Base-by-base conservation (phyloP, 2,888 invertebrate genomes). In the Theretra japonica region DNA sequence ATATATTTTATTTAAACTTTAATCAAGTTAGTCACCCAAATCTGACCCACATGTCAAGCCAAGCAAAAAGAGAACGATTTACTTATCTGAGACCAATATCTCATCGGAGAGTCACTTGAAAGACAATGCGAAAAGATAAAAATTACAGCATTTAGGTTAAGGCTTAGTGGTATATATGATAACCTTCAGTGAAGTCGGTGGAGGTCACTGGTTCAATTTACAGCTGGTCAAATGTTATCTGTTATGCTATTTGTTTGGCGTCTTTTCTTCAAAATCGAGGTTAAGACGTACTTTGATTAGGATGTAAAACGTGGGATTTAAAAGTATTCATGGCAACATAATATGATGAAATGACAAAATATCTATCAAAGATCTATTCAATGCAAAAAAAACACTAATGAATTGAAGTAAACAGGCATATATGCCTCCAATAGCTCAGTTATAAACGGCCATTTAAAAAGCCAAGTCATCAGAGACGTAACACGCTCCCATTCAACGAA, bases 111-210 rank as follows among this genome's bases (percentile, higher is more conserved):
- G 41, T 41, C 11, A 11, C 53, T 19, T 0, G n/a, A 53, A n/a
- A n/a, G 53, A 53, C 53, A 53, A 53, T 53, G n/a, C 53, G 1
- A 53, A 41, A 41, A n/a, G n/a, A 2, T 41, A 53, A 53, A 5
- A 53, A n/a, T n/a, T n/a, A n/a, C n/a, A n/a, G n/a, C 53, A 53
- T 53, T 53, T 53, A 53, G 53, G 53, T 53, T 53, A 53, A 53
- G n/a, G 53, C 53, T 4, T n/a, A n/a, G n/a, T n/a, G 58, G 5
- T 59, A 58, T 58, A 5, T 25, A 15, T 19, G 28, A 15, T 33
- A 33, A 41, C 62, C 62, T 62, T 33, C 41, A 11, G 4, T 8
- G 3, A 33, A 62, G 62, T 62, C 21, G 62, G 33, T 62, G 41
- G 11, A 62, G 62, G 62, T 41, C 41, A 33, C 4, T 33, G 41